Conservation (phyloP, 2,113 vertebrate species). For the cattle (Bos taurus) region ARS-UCD2.0 NC_037351.1:5802501-5803000, state of each 20-base stretch:
- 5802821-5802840: not conserved
- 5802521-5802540: not conserved
- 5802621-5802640: not conserved
- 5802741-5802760: not conserved
- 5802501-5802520: not conserved
- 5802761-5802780: not conserved
- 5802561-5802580: not conserved
- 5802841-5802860: fast-evolving
- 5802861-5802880: not conserved
- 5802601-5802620: not conserved
- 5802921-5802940: not conserved
- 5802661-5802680: not conserved
- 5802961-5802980: not conserved
- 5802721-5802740: not conserved
- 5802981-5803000: not conserved
- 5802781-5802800: not conserved
- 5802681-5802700: not conserved
- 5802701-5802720: not conserved
- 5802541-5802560: not conserved
- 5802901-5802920: not conserved
- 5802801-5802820: not conserved
- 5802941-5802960: not conserved
- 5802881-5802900: not conserved
- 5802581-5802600: not conserved
- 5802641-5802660: not conserved